Conservation (phyloP, 1,140 invertebrate genomes). For the Riptortus pedestris region DNA sequence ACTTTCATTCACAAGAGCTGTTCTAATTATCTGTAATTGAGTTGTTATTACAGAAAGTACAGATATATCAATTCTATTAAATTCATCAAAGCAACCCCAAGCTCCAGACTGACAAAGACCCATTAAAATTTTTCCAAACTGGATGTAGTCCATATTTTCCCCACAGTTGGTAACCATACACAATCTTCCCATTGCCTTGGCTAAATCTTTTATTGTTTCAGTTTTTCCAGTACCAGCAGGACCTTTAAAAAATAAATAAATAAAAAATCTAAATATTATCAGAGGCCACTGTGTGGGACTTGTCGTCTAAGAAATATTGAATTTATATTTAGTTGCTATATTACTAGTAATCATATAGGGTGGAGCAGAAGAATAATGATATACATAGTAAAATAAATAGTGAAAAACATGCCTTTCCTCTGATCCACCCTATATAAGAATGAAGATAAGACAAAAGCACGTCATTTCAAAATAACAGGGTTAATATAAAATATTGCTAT, state of each 20-base stretch:
- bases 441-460: no score
- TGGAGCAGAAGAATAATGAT: no score
- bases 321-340: no score
- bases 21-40: conserved; percentile 77
- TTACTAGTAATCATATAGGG: no score
- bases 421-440: no score
- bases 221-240: conserved; percentile 81
- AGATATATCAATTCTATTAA: conserved; percentile 81
- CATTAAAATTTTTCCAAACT: conserved; percentile 72
- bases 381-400: no score
- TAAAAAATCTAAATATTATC: neutral
- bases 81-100: no score
- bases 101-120: conserved; percentile 67
- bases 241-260: conserved; percentile 37
- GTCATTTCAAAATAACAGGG: no score
- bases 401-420: no score
- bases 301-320: no score
- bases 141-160: conserved; percentile 80
- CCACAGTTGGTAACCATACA: conserved; percentile 68
- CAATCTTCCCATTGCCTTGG: conserved; percentile 64
- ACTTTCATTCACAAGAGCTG: conserved; percentile 65
- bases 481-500: no score
- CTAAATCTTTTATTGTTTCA: conserved; percentile 81
- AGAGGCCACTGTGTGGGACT: no score
- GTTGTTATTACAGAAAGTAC: conserved; percentile 85